These are phyloP conservation scores for Aythya fuligula DNA, from an alignment of 2,797 vertebrate species.

Conservation along the genomic window DNA sequence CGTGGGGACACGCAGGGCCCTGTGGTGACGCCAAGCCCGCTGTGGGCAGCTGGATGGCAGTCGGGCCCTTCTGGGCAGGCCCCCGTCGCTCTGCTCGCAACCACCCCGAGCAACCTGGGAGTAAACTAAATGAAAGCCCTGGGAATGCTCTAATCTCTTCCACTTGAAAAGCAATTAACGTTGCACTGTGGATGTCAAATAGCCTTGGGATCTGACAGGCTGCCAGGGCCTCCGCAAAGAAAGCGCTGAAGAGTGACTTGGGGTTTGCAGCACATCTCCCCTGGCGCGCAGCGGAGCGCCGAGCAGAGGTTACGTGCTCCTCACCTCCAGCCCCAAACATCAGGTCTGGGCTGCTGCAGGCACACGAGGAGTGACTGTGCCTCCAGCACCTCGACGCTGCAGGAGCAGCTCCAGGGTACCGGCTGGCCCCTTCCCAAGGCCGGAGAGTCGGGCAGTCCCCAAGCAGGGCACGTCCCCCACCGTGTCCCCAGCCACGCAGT, in stretches of 20 bases:
- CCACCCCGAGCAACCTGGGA: not conserved
- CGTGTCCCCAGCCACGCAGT: too few relatives aligned
- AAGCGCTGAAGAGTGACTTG: not conserved
- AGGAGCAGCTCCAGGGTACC: not conserved
- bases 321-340: not conserved
- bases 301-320: not conserved
- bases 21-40: too few relatives aligned
- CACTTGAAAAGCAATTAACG: not conserved
- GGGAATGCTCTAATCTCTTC: not conserved
- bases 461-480: not conserved
- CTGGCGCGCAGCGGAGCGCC: fast-evolving
- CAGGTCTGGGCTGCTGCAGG: too few relatives aligned
- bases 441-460: not conserved
- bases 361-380: not conserved
- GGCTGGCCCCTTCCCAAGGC: not conserved
- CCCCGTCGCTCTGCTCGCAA: not conserved
- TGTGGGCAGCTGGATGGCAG: not conserved
- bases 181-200: not conserved
- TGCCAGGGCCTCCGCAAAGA: not conserved
- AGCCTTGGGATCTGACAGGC: not conserved
- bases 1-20: too few relatives aligned
- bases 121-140: not conserved
- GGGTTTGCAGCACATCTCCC: not conserved
- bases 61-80: not conserved
- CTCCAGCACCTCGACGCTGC: not conserved